These are phyloP conservation scores for Laticauda colubrina DNA, from an alignment of 2,113 vertebrate genomes.

Conservation along the genomic window DNA sequence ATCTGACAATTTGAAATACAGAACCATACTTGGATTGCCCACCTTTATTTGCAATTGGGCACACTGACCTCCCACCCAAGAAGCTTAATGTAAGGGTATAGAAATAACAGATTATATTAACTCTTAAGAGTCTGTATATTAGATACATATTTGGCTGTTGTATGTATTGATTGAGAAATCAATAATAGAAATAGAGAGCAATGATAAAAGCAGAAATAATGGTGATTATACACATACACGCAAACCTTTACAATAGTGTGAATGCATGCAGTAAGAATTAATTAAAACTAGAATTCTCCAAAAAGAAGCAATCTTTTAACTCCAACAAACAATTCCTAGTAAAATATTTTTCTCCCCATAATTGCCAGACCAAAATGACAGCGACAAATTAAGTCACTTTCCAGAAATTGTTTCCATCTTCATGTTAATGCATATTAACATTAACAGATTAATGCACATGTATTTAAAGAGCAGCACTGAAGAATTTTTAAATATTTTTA, in stretches of 20 bases:
- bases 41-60: background rate
- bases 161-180: background rate
- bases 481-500: background rate
- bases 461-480: background rate
- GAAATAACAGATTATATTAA: background rate
- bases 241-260: background rate
- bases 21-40: background rate
- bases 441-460: conserved; percentile 12
- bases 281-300: background rate
- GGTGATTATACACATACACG: background rate
- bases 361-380: background rate
- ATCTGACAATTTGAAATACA: background rate
- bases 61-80: background rate
- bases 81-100: background rate
- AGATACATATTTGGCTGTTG: background rate
- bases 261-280: background rate
- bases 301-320: background rate
- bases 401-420: conserved; percentile 9
- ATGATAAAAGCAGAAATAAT: background rate
- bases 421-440: conserved; percentile 5
- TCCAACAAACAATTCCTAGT: background rate
- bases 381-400: background rate
- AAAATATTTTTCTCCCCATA: background rate
- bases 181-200: background rate
- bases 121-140: background rate